Evolutionary conservation across 1,140 invertebrate genomes (phyloP).

Genomic region (Anoplophora glabripennis): DNA sequence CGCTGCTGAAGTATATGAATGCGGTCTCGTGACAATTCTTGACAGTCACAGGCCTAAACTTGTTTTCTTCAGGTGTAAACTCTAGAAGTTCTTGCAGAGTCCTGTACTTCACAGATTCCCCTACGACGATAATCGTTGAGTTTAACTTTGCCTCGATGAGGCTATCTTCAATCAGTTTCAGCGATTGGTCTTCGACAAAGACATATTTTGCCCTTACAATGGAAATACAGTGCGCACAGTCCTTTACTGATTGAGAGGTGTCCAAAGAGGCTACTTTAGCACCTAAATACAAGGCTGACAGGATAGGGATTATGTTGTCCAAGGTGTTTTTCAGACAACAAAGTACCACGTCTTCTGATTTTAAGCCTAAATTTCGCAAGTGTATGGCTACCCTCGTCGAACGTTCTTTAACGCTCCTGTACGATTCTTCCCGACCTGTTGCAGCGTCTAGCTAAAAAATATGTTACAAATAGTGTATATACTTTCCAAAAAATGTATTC

Average conservation of each 20-base stretch:
- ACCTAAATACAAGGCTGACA: conserved; percentile 51
- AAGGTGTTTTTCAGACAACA: conserved; percentile 51
- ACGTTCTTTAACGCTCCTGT: conserved; percentile 43
- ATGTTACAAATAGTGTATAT: no score
- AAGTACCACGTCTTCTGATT: conserved; percentile 49
- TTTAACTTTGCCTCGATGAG: conserved; percentile 6
- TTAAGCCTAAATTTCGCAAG: conserved; percentile 49
- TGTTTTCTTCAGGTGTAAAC: conserved; percentile 10
- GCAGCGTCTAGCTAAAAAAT: conserved; percentile 50
- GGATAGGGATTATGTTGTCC: conserved; percentile 50
- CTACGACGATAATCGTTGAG: conserved; percentile 21
- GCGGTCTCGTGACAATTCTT: conserved; percentile 34
- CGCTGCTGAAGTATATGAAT: conserved; percentile 60
- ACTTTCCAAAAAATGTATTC: no score
- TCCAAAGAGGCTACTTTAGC: conserved; percentile 25
- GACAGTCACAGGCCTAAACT: conserved; percentile 17
- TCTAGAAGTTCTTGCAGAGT: conserved; percentile 18
- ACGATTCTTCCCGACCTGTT: conserved; percentile 50
- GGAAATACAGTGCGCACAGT: conserved; percentile 12
- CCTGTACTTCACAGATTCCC: conserved; percentile 15
- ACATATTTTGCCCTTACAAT: conserved; percentile 11
- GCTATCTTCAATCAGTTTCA: conserved; percentile 17
- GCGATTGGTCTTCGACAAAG: conserved; percentile 19
- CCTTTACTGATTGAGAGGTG: conserved; percentile 9
- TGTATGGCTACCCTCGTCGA: conserved; percentile 50